Conservation (phyloP, 1,140 invertebrate genomes). For the Ylistrum balloti region DNA sequence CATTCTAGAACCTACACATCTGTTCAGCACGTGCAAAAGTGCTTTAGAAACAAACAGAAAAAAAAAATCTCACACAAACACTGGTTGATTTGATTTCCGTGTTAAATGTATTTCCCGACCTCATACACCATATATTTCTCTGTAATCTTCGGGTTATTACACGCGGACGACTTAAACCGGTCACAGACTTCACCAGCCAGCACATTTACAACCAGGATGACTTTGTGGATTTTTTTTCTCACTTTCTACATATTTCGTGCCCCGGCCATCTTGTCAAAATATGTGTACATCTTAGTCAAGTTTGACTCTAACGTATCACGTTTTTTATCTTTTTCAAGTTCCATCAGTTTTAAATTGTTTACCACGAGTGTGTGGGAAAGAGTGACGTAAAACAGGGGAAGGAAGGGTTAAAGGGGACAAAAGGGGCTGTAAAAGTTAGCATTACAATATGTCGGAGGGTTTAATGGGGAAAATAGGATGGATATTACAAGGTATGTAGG, state of each 20-base stretch:
- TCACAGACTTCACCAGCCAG: too few relatives aligned
- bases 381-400: neutral
- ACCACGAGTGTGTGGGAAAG: neutral
- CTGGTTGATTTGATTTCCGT: conserved; percentile 33
- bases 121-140: neutral
- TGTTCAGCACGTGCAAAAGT: neutral
- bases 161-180: neutral
- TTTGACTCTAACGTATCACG: neutral
- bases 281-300: conserved; percentile 8
- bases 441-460: too few relatives aligned
- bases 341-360: neutral
- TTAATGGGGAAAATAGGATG: too few relatives aligned
- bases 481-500: too few relatives aligned
- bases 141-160: neutral
- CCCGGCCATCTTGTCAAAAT: conserved; percentile 10
- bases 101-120: conserved; percentile 18
- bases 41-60: conserved; percentile 17
- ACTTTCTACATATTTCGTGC: neutral
- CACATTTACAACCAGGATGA: neutral
- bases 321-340: neutral
- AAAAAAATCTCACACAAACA: neutral
- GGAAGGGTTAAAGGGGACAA: too few relatives aligned
- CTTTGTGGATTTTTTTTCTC: neutral
- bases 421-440: too few relatives aligned
- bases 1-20: neutral